Conservation (phyloP, 2,888 invertebrate species). For the Plutella xylostella region DNA sequence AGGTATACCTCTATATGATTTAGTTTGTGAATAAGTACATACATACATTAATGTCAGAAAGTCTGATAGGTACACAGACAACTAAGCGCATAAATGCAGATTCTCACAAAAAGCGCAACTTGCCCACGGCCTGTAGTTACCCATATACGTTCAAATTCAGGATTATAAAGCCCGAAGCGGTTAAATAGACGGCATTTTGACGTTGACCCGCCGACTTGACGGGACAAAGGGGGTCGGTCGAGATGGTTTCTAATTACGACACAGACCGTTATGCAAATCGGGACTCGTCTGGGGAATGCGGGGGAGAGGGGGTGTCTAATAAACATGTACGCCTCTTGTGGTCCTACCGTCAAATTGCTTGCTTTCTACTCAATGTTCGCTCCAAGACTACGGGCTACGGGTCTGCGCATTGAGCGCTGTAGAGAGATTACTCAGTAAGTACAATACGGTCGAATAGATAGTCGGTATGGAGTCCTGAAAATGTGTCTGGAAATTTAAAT, state of each 20-base stretch:
- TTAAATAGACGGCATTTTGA: slow-evolving; percentile 58
- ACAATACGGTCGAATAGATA: too few species aligned
- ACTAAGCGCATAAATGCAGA: too few species aligned
- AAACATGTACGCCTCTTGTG: slow-evolving; percentile 64
- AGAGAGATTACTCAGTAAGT: too few species aligned
- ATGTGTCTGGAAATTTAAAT: too few species aligned
- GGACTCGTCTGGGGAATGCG: too few species aligned
- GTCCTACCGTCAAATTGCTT: slow-evolving; percentile 60
- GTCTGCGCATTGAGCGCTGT: slow-evolving; percentile 46
- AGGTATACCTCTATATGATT: too few species aligned
- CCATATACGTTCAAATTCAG: slow-evolving; percentile 27
- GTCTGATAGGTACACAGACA: too few species aligned
- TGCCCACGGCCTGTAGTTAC: too few species aligned
- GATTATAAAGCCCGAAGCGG: slow-evolving; percentile 40
- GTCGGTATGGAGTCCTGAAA: too few species aligned
- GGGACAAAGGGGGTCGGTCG: slow-evolving; percentile 59
- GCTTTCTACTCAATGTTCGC: slow-evolving; percentile 35
- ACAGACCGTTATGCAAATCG: slow-evolving; percentile 67
- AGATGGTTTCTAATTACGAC: slow-evolving; percentile 69
- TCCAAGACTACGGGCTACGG: slow-evolving; percentile 20
- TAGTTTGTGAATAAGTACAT: too few species aligned
- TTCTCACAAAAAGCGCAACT: too few species aligned
- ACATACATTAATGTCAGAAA: too few species aligned
- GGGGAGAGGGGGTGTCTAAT: slow-evolving; percentile 57
- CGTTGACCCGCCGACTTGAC: slow-evolving; percentile 47